Conservation (phyloP, 2,113 vertebrate species). For the Anarrhichthys ocellatus region DNA sequence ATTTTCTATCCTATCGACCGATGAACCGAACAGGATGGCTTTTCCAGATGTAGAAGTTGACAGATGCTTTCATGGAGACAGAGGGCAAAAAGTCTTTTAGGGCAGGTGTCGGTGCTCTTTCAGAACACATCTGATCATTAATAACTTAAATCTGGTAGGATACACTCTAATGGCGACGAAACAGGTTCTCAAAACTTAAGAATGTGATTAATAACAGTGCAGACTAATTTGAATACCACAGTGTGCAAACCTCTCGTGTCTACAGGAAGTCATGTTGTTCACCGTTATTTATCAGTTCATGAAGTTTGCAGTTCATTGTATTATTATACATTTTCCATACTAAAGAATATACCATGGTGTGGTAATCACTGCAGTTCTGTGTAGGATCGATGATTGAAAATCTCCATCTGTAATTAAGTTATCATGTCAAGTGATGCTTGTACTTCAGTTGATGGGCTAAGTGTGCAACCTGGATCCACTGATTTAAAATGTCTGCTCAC, state of each 20-base stretch:
- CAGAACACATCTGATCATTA: neutral
- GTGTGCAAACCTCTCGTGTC: neutral
- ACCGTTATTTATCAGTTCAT: neutral
- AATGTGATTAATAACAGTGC: neutral
- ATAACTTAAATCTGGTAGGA: neutral
- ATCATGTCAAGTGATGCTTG: neutral
- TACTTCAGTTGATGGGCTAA: neutral
- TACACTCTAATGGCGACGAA: neutral
- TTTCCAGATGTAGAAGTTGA: conserved; percentile 52
- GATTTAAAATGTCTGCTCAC: neutral
- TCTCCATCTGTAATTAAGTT: neutral
- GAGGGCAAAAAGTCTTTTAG: neutral
- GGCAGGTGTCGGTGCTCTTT: neutral
- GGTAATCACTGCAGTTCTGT: neutral
- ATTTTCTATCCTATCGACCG: conserved; percentile 35
- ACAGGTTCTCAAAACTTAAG: neutral
- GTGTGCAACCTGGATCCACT: neutral
- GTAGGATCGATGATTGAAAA: neutral
- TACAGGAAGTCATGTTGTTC: neutral
- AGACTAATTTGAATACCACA: neutral
- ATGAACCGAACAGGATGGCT: conserved; percentile 19
- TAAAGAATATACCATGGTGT: neutral
- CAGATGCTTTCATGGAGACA: conserved; percentile 6
- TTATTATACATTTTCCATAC: neutral
- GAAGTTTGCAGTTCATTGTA: neutral